Base-by-base conservation (phyloP, 2,888 invertebrate genomes). In the Danaus chrysippus region DNA sequence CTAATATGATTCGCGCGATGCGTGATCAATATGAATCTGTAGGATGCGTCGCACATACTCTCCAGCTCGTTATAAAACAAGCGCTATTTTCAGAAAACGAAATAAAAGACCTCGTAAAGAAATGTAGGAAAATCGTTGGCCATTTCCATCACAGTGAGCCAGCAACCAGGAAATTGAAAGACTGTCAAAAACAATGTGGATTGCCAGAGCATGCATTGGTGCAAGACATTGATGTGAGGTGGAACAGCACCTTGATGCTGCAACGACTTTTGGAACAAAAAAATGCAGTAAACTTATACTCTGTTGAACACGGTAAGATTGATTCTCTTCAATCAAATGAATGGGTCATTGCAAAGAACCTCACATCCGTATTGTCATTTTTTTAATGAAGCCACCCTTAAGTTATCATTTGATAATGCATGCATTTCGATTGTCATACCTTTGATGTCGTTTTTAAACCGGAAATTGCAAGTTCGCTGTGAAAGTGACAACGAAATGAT, bases 151-250 rank as follows among this genome's bases (percentile, higher is more conserved):
- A 63, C 58, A 56, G 59, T 67, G 69, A 60, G 23, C 23, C 3
- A 23, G 23, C 3, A 23, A 23, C 23, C 23, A 23, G 23, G 23
- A 64, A 68, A 67, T 61, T 69, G 62, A 63, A 59, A 17, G 63
- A 66, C 61, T 69, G 63, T 62, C 67, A 67, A 68, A 63, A 68
- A 62, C 61, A 63, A 65, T 68, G 64, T 19, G 43, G 12, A 42
- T 12, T 53, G 0, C n/a, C 49, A 11, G 11, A 54, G 54, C 56
- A 56, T 12, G 44, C 42, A 34, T 42, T 61, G 42, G 46, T 61
- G 3, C 46, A 61, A 49, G 52, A 61, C n/a, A 19, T 68, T 59
- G 68, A 71, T 43, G 65, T 64, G 53, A 64, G 68, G 17, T 62
- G 63, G 63, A 65, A 65, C 53, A 67, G 63, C 59, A 59, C 59